Conservation (phyloP, 30 jellyfish, hydroid and myxozoan genomes). For the Pseudorhiza aurosa region DNA sequence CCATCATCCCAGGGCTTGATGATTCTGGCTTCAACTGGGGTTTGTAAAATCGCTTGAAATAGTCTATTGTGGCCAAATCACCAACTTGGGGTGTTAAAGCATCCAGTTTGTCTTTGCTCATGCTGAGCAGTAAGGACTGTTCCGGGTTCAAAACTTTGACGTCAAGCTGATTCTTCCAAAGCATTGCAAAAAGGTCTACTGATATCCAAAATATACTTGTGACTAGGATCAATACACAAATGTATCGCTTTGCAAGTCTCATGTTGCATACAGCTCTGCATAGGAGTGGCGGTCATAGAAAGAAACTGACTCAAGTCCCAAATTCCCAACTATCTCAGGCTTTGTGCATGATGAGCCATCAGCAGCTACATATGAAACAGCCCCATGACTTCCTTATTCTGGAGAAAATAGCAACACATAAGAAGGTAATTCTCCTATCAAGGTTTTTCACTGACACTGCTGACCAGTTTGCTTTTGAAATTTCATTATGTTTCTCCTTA, state of each 20-base stretch:
- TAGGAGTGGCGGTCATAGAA: background rate
- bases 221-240: constrained; percentile 73
- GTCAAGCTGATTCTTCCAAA: constrained; percentile 65
- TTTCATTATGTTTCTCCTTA: too few relatives aligned
- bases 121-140: constrained; percentile 69
- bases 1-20: constrained; percentile 93
- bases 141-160: constrained; percentile 73
- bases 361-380: too few relatives aligned
- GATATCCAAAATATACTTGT: constrained; percentile 92
- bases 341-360: too few relatives aligned
- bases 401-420: too few relatives aligned
- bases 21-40: constrained; percentile 57
- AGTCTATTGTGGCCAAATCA: constrained; percentile 63
- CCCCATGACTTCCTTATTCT: too few relatives aligned
- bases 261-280: constrained; percentile 12
- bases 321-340: too few relatives aligned
- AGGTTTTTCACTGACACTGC: too few relatives aligned
- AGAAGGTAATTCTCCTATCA: too few relatives aligned
- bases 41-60: constrained; percentile 72
- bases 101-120: constrained; percentile 60
- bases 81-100: constrained; percentile 40
- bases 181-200: constrained; percentile 80
- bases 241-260: constrained; percentile 91
- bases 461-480: too few relatives aligned
- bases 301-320: too few relatives aligned